These are phyloP conservation scores for Desmophyllum pertusum DNA, from an alignment of 92 coral and sea anemone genomes.

Conservation along the genomic window DNA sequence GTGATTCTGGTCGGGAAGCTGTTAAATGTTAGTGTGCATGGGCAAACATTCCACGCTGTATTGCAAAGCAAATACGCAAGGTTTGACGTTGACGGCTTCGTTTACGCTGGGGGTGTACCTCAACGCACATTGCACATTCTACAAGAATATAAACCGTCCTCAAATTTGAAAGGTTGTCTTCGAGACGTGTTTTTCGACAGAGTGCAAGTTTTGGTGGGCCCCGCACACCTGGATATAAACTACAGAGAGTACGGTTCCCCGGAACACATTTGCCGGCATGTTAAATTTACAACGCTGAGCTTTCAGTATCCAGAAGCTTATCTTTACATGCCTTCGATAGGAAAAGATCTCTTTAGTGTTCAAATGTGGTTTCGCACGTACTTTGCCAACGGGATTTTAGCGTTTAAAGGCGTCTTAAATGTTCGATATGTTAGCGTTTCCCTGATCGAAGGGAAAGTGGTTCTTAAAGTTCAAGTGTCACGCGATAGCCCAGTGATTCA, in stretches of 20 bases:
- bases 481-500: slow-evolving; percentile 39
- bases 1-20: slow-evolving; percentile 39
- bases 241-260: slow-evolving; percentile 59
- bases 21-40: slow-evolving; percentile 56
- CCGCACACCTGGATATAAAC: slow-evolving; percentile 12
- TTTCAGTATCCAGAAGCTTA: slow-evolving; percentile 60
- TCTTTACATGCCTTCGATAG: slow-evolving; percentile 40
- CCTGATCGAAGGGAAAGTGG: slow-evolving; percentile 46
- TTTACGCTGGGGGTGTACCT: slow-evolving; percentile 81
- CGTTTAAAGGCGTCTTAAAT: slow-evolving; percentile 52
- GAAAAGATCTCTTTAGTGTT: slow-evolving; percentile 51
- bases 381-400: slow-evolving; percentile 71
- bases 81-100: slow-evolving; percentile 61
- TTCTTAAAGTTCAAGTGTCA: slow-evolving; percentile 59
- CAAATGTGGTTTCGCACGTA: slow-evolving; percentile 80
- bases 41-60: slow-evolving; percentile 3
- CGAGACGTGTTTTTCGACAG: slow-evolving; percentile 64
- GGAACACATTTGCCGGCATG: slow-evolving; percentile 45
- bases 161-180: slow-evolving; percentile 80
- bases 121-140: slow-evolving; percentile 45
- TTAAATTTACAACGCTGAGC: slow-evolving; percentile 57
- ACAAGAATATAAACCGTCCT: slow-evolving; percentile 55
- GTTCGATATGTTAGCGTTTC: slow-evolving; percentile 33
- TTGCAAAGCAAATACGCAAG: slow-evolving; percentile 36
- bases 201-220: slow-evolving; percentile 56